These are phyloP conservation scores for Aethes cnicana DNA, from an alignment of 2,888 invertebrate species.

Conservation along the genomic window DNA sequence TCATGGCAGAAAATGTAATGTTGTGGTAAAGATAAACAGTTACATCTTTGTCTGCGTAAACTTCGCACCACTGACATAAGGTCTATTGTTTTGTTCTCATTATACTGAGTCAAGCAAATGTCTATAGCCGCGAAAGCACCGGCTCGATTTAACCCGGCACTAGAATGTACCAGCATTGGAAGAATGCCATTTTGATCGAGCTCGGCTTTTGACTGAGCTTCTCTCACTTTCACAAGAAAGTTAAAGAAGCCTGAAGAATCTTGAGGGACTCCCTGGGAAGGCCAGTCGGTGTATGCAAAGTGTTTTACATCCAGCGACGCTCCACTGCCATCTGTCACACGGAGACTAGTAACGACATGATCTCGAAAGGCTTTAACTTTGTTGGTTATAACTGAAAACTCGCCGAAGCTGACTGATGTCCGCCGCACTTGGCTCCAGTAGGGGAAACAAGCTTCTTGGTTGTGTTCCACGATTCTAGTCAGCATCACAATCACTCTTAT, in stretches of 20 bases:
- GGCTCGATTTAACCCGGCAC: conserved; percentile 16
- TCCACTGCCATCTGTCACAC: conserved; percentile 5
- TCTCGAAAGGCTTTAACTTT: no score
- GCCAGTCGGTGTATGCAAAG: no score
- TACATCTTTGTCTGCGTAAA: no score
- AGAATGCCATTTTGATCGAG: conserved; percentile 1
- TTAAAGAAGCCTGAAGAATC: conserved; percentile 14
- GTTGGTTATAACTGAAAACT: no score
- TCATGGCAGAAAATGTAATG: conserved; percentile 17
- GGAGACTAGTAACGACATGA: conserved; percentile 15
- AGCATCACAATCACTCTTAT: no score
- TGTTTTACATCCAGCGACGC: background rate
- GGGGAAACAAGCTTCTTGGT: conserved; percentile 21
- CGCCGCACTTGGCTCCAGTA: no score
- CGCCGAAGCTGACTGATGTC: no score
- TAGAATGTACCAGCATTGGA: conserved; percentile 20
- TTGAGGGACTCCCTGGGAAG: conserved; percentile 13
- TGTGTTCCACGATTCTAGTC: conserved; percentile 19
- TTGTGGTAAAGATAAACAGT: conserved; percentile 18
- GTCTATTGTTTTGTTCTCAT: conserved; percentile 21
- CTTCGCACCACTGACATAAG: conserved; percentile 20
- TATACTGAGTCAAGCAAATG: conserved; percentile 15
- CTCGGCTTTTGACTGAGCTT: conserved; percentile 18
- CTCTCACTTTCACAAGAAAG: conserved; percentile 17
- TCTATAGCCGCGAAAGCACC: conserved; percentile 24